phyloP scores from a whole-genome alignment of 92 coral and sea anemone species.

The Actinostola sp. region DNA sequence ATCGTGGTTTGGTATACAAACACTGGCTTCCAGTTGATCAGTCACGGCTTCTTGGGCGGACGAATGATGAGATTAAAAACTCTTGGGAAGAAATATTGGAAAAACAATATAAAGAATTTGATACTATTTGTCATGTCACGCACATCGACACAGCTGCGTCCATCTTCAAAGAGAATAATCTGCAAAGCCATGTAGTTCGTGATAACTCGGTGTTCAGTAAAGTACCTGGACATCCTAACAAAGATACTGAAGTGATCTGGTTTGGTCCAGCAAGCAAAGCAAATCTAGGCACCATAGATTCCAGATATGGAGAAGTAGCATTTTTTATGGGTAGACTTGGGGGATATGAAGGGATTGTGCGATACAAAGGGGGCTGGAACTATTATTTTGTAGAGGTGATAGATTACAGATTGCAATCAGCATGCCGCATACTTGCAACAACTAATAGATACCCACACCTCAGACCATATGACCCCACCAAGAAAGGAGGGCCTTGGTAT shows the following conservation, averaged over 20 bases:
- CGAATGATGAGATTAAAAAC: not conserved
- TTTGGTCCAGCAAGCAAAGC: constrained; percentile 26
- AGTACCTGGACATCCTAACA: constrained; percentile 27
- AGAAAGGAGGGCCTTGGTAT: constrained; percentile 59
- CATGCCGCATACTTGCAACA: constrained; percentile 51
- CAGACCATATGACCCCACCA: constrained; percentile 40
- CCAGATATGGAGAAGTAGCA: constrained; percentile 7
- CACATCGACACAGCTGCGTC: constrained; percentile 10
- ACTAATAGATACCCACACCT: constrained; percentile 16
- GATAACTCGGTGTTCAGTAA: constrained; percentile 31
- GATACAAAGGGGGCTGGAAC: not conserved
- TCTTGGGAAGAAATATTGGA: constrained; percentile 18
- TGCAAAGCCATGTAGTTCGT: not conserved
- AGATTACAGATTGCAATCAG: constrained; percentile 13
- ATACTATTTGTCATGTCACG: constrained; percentile 14
- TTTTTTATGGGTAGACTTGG: constrained; percentile 6
- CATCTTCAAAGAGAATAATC: constrained; percentile 12
- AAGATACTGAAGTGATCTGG: constrained; percentile 25
- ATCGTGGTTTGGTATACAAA: too few relatives aligned
- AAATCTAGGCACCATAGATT: not conserved
- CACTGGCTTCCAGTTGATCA: constrained; percentile 17
- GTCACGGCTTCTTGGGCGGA: constrained; percentile 11
- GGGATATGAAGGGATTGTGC: constrained; percentile 14
- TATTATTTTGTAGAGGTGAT: constrained; percentile 33
- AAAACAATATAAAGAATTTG: constrained; percentile 7